phyloP scores from a whole-genome alignment of 2,113 vertebrate genomes.

The Lamprologus ornatipinnis region DNA sequence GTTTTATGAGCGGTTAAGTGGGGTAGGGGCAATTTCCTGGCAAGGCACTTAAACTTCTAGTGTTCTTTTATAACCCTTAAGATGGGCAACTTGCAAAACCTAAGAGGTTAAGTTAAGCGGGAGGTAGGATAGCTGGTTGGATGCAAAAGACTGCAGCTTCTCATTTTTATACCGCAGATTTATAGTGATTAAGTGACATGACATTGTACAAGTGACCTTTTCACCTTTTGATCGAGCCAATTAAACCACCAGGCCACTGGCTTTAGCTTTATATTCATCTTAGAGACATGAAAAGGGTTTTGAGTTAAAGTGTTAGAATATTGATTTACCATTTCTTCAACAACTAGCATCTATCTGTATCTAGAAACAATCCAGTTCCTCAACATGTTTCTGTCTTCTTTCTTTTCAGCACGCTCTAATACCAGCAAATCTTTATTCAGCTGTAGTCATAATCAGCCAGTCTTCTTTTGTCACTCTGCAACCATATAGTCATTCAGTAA shows the following conservation, averaged over 20 bases:
- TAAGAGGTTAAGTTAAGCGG: neutral
- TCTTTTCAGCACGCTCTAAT: constrained; percentile 46
- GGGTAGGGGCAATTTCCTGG: neutral
- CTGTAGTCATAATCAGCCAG: constrained; percentile 36
- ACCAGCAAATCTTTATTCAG: constrained; percentile 38
- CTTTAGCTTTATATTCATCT: neutral
- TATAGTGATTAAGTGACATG: neutral
- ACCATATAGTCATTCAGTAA: constrained; percentile 13
- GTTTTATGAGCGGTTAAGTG: neutral
- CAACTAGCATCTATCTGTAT: neutral
- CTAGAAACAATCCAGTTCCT: neutral
- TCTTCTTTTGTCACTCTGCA: neutral
- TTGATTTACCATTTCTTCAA: neutral
- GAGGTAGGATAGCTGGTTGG: neutral
- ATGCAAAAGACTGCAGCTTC: neutral
- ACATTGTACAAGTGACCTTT: neutral
- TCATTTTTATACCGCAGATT: neutral
- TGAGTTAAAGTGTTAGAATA: neutral
- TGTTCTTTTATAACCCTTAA: neutral
- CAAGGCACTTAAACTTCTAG: neutral
- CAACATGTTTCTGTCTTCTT: neutral
- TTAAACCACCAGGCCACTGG: neutral
- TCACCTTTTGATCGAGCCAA: neutral
- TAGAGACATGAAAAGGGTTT: neutral
- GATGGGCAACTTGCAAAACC: neutral